Conservation (phyloP, 1,140 invertebrate species). For the Rhynchophorus ferrugineus region DNA sequence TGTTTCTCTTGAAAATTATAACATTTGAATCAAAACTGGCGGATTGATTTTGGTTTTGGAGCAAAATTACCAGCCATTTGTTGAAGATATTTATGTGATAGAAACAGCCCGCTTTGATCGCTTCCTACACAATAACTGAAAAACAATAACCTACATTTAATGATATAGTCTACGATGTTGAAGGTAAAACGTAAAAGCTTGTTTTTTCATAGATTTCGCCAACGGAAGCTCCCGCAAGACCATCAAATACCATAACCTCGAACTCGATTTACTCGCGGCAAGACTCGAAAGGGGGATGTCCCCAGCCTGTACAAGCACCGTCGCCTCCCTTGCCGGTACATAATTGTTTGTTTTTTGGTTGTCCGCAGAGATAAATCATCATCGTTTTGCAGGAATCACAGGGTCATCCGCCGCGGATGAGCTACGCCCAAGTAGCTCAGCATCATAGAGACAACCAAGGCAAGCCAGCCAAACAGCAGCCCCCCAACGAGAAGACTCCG, state of each 20-base stretch:
- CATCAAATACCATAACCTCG: slow-evolving; percentile 11
- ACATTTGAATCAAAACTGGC: no score
- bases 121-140: no score
- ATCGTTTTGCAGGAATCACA: slow-evolving; percentile 19
- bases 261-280: slow-evolving; percentile 6
- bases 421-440: slow-evolving; percentile 78
- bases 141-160: no score
- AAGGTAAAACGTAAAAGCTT: background rate
- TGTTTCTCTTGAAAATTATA: no score
- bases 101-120: no score
- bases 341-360: background rate
- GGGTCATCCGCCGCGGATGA: slow-evolving; percentile 54
- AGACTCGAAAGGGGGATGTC: slow-evolving; percentile 14
- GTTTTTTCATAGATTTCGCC: slow-evolving; percentile 6
- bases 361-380: background rate
- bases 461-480: slow-evolving; percentile 43
- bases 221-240: slow-evolving; percentile 18
- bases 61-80: no score
- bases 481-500: background rate
- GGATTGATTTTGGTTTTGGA: no score
- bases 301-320: slow-evolving; percentile 11
- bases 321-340: slow-evolving; percentile 27
- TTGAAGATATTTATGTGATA: no score
- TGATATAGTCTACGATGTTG: no score
- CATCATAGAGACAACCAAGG: slow-evolving; percentile 54